Evolutionary conservation across 1,140 invertebrate genomes (phyloP), one percentile per base, ranked within the genome.

Genomic region (Macrocentrus cingulum): DNA sequence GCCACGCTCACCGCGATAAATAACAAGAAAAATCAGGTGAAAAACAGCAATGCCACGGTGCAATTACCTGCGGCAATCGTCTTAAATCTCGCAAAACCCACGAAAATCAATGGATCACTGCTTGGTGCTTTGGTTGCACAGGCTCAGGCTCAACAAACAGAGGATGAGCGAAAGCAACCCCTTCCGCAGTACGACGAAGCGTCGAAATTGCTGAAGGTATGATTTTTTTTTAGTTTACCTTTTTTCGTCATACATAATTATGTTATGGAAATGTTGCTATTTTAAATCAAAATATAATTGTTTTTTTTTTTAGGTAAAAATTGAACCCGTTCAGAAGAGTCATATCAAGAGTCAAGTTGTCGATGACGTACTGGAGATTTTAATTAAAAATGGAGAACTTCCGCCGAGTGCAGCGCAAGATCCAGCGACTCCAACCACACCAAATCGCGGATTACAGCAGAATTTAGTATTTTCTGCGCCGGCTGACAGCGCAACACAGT

Each of bases 301-400:
- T 52, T 50, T 48, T 13, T 51, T 51, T n/a, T 58, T 55, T 9
- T 22, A 80, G 76, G 76, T 79, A 0, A 78, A 80, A 46, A 75
- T 79, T 2, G 76, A 79, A 20, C 76, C 77, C 5, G 69, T 75
- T 0, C 80, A 76, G 48, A 86, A 86, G 58, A 82, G 69, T 52
- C 81, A 83, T 62, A 79, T 90, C 11, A 91, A 92, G 66, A 89
- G 88, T 70, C 92, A 96, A 74, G 90, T 91, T 32, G 91, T 97
- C 56, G 94, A 96, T 70, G 94, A 97, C 77, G 94, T 97, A 0
- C 75, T 98, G n/a, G 94, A 97, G 70, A 96, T 97, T 66, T 81
- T 97, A 0, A 95, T 97, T 15, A 90, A 94, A 72, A 94, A 94
- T 74, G 94, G 94, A 39, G 94, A 97, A 70, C 71, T 97, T 15